Conservation (phyloP, 2,888 invertebrate genomes). For the Meandrusa payeni region DNA sequence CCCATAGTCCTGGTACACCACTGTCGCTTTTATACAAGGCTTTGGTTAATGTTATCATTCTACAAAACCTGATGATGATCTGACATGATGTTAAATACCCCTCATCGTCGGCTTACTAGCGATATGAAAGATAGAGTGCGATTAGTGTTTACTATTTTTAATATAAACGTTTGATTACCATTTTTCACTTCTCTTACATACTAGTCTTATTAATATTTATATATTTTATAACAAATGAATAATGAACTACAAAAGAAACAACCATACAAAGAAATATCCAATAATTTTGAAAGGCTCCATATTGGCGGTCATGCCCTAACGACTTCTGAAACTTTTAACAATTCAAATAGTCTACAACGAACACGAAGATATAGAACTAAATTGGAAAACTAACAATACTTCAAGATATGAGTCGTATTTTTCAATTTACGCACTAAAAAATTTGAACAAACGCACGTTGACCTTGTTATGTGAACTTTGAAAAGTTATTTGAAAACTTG, state of each 20-base stretch:
- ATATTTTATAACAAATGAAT: neutral
- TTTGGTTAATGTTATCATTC: no score
- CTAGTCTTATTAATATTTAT: neutral
- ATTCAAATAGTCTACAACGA: no score
- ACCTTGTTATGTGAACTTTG: no score
- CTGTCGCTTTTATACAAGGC: no score
- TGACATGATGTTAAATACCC: no score
- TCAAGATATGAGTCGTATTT: conserved; percentile 10
- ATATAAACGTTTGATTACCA: neutral
- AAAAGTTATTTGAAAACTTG: conserved; percentile 3
- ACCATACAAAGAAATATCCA: conserved; percentile 1
- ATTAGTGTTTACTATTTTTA: no score
- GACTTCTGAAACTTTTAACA: conserved; percentile 4
- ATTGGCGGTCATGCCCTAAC: conserved; percentile 1
- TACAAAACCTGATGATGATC: no score
- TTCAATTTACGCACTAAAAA: conserved; percentile 5
- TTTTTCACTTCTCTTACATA: neutral
- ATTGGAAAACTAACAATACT: conserved; percentile 10
- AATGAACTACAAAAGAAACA: neutral
- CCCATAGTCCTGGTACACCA: no score
- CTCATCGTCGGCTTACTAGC: no score
- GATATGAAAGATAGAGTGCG: no score
- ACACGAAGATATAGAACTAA: no score
- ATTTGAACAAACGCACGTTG: neutral
- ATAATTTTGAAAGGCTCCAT: conserved; percentile 1